Conservation (phyloP, 2,888 invertebrate species). For the Ptychoptera albimana region DNA sequence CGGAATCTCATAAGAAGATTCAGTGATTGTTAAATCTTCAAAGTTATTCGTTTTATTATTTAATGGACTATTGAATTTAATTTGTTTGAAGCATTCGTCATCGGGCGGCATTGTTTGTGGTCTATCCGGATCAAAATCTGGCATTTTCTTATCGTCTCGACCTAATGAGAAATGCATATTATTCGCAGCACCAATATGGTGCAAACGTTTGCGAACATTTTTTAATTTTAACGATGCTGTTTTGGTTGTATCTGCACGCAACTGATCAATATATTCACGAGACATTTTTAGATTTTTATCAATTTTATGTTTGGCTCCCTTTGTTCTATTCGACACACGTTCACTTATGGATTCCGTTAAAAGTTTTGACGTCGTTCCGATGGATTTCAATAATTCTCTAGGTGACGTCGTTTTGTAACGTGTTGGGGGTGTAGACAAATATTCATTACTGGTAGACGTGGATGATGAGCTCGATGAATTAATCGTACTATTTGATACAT, state of each 20-base stretch:
- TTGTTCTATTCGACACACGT: conserved; percentile 24
- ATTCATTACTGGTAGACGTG: conserved; percentile 20
- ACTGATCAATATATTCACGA: conserved; percentile 20
- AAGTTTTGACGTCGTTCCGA: conserved; percentile 27
- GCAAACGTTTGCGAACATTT: conserved; percentile 20
- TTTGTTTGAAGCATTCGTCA: conserved; percentile 26
- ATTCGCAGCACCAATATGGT: conserved; percentile 6
- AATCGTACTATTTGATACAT: conserved; percentile 18
- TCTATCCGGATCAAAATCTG: conserved; percentile 19
- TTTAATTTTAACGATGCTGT: conserved; percentile 13
- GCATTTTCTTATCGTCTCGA: conserved; percentile 9
- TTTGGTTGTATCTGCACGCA: conserved; percentile 21
- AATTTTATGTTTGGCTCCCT: conserved; percentile 25
- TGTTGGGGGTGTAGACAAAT: conserved; percentile 28
- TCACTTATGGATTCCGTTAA: conserved; percentile 28
- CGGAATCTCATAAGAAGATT: conserved; percentile 24
- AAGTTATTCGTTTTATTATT: conserved; percentile 17
- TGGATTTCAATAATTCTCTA: conserved; percentile 26
- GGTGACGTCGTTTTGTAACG: conserved; percentile 8
- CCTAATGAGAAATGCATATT: conserved; percentile 15
- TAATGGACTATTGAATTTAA: conserved; percentile 27
- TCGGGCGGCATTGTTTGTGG: conserved; percentile 26
- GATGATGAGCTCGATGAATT: conserved; percentile 19
- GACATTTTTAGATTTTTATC: conserved; percentile 27
- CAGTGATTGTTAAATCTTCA: conserved; percentile 18